phyloP scores from a whole-genome alignment of 2,888 invertebrate species.

The Lissonota sp. region DNA sequence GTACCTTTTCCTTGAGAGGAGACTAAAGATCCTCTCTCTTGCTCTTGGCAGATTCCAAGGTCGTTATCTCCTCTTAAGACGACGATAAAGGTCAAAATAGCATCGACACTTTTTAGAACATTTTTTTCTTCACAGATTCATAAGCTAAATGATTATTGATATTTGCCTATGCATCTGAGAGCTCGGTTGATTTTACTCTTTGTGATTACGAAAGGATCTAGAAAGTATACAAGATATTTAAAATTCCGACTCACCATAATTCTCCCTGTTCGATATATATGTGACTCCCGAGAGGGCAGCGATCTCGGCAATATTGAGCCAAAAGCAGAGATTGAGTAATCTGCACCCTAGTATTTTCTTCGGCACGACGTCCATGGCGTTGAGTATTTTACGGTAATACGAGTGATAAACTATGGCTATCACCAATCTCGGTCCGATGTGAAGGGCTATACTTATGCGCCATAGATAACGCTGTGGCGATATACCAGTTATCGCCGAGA shows the following conservation, averaged over 20 bases:
- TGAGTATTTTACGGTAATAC: slow-evolving; percentile 90
- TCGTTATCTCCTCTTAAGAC: no score
- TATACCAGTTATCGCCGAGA: slow-evolving; percentile 97
- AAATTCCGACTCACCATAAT: slow-evolving; percentile 92
- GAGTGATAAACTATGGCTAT: slow-evolving; percentile 94
- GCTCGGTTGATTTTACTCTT: no score
- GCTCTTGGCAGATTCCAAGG: no score
- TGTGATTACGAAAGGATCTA: neutral
- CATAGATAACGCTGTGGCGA: slow-evolving; percentile 96
- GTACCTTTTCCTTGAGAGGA: no score
- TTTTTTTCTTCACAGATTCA: no score
- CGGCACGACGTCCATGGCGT: slow-evolving; percentile 85
- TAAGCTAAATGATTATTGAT: no score
- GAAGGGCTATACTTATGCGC: slow-evolving; percentile 96
- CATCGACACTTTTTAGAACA: no score
- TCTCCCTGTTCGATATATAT: slow-evolving; percentile 96
- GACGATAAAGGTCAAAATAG: no score
- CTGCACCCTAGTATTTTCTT: slow-evolving; percentile 83
- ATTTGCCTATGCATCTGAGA: no score
- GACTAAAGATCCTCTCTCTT: no score
- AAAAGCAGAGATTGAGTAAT: slow-evolving; percentile 90
- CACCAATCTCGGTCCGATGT: slow-evolving; percentile 95
- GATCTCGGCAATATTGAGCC: slow-evolving; percentile 94
- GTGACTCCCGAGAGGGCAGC: slow-evolving; percentile 95
- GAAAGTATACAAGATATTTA: neutral